Evolutionary conservation across 2,888 invertebrate genomes (phyloP).

Genomic region (Coleophora deauratella): DNA sequence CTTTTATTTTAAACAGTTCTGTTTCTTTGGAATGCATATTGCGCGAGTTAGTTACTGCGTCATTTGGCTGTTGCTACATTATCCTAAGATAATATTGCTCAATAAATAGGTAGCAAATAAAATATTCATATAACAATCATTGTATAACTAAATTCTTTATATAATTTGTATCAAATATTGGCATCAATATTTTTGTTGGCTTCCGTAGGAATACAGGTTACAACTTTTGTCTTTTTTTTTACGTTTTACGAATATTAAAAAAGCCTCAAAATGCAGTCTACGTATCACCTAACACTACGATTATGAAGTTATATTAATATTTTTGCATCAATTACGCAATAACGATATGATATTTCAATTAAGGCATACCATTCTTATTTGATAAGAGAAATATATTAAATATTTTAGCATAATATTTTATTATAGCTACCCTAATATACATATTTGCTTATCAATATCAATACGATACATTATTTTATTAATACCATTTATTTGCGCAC

Average conservation of each 20-base stretch:
- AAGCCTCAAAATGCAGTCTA: too few relatives aligned
- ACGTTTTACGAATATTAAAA: too few relatives aligned
- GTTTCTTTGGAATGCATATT: slow-evolving; percentile 61
- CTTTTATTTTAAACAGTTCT: background rate
- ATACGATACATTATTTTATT: too few relatives aligned
- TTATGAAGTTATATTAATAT: too few relatives aligned
- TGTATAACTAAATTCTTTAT: slow-evolving; percentile 7
- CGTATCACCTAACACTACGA: slow-evolving; percentile 8
- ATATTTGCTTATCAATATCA: too few relatives aligned
- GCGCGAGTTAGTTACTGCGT: background rate
- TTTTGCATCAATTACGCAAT: slow-evolving; percentile 64
- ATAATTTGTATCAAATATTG: background rate
- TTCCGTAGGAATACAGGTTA: background rate
- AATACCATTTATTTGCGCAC: slow-evolving; percentile 29
- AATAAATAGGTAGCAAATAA: slow-evolving; percentile 1
- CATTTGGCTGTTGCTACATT: background rate
- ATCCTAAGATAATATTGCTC: background rate
- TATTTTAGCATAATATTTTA: slow-evolving; percentile 8
- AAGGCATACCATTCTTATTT: slow-evolving; percentile 71
- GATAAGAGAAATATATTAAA: slow-evolving; percentile 56
- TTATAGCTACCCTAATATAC: background rate
- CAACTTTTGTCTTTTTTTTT: background rate
- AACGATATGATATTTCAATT: slow-evolving; percentile 68
- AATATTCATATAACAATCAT: slow-evolving; percentile 6
- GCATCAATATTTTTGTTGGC: background rate